Conservation (phyloP, 2,888 invertebrate species). For the Aproaerema taeniolella region DNA sequence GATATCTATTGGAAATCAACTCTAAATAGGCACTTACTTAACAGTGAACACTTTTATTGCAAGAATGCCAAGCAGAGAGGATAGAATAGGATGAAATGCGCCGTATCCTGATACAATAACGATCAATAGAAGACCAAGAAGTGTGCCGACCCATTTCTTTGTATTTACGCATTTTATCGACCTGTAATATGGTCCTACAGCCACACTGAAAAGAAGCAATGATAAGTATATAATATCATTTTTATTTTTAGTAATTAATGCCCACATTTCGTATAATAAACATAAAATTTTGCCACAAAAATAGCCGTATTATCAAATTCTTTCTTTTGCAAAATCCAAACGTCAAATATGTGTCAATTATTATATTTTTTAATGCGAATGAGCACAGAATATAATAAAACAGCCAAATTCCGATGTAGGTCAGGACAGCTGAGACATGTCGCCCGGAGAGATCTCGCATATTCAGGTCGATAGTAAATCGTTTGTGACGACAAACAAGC, state of each 20-base stretch:
- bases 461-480: too few relatives aligned
- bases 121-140: slow-evolving; percentile 53
- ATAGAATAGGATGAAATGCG: slow-evolving; percentile 58
- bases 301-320: too few relatives aligned
- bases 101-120: slow-evolving; percentile 55
- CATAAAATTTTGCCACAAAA: too few relatives aligned
- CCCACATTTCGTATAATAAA: slow-evolving; percentile 44
- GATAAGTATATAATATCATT: slow-evolving; percentile 86
- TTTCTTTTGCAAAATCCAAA: too few relatives aligned
- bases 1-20: too few relatives aligned
- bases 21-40: slow-evolving; percentile 40
- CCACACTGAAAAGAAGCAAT: slow-evolving; percentile 82
- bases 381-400: too few relatives aligned
- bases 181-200: slow-evolving; percentile 82
- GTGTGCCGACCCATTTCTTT: slow-evolving; percentile 77
- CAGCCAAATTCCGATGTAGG: too few relatives aligned
- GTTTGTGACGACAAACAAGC: too few relatives aligned
- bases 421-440: too few relatives aligned
- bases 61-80: slow-evolving; percentile 48
- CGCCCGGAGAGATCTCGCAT: too few relatives aligned
- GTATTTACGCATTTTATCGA: slow-evolving; percentile 46
- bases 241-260: slow-evolving; percentile 77
- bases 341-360: too few relatives aligned
- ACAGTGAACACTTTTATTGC: slow-evolving; percentile 55
- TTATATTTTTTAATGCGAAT: too few relatives aligned